These are phyloP conservation scores for Muntiacus reevesi DNA, from an alignment of 2,113 vertebrate genomes.

Conservation along the genomic window DNA sequence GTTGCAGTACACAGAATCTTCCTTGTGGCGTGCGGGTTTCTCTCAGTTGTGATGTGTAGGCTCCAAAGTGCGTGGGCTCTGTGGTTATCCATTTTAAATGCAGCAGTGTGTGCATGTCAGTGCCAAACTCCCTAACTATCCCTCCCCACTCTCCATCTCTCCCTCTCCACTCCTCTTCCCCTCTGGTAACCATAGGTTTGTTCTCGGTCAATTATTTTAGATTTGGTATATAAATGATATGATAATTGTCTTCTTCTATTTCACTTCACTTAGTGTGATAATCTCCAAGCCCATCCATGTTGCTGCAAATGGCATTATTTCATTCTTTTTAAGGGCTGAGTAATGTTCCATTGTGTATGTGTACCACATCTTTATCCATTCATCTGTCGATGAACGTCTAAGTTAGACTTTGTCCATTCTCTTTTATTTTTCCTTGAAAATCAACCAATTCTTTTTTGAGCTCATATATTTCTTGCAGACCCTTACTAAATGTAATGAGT, in stretches of 20 bases:
- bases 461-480: background rate
- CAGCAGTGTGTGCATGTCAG: background rate
- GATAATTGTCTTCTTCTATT: background rate
- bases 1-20: background rate
- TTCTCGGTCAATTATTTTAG: background rate
- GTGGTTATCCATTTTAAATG: background rate
- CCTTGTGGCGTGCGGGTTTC: rapidly evolving
- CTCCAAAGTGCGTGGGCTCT: background rate
- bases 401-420: background rate
- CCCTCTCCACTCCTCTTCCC: background rate
- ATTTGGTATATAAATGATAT: background rate
- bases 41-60: background rate
- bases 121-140: background rate
- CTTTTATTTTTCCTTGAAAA: background rate
- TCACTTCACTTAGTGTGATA: background rate
- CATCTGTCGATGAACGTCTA: background rate
- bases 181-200: background rate
- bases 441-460: background rate
- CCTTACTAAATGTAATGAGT: background rate
- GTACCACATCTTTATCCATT: background rate
- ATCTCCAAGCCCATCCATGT: background rate
- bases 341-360: background rate
- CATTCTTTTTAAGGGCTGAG: background rate
- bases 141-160: background rate
- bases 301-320: background rate